These are phyloP conservation scores for Phlogophora meticulosa DNA, from an alignment of 2,888 invertebrate genomes.

Conservation along the genomic window DNA sequence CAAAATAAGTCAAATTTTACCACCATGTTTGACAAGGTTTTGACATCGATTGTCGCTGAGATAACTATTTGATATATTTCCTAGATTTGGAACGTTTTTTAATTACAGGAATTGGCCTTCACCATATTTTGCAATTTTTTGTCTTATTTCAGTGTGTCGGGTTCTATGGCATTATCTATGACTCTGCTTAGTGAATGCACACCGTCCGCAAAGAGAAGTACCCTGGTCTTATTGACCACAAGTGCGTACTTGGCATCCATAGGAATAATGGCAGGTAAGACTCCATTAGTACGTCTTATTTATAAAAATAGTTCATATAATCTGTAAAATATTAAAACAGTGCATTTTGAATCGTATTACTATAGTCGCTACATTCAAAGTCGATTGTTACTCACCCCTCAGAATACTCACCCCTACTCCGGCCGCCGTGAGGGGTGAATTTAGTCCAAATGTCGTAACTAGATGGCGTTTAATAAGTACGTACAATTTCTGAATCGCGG, in stretches of 20 bases:
- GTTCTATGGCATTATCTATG: constrained; percentile 77
- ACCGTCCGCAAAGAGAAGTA: constrained; percentile 72
- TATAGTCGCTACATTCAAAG: not conserved
- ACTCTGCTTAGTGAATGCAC: constrained; percentile 83
- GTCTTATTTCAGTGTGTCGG: constrained; percentile 76
- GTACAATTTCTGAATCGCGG: constrained; percentile 9
- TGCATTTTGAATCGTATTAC: not conserved
- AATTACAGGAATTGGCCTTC: no score
- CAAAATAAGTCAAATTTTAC: no score
- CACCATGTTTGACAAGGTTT: no score
- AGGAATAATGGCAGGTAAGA: constrained; percentile 82
- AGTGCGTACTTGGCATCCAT: constrained; percentile 74
- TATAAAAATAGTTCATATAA: no score
- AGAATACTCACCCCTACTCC: not conserved
- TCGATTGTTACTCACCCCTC: not conserved
- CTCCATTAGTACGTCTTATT: not conserved
- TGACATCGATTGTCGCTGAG: no score
- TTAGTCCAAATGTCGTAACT: not conserved
- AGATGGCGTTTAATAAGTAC: constrained; percentile 16
- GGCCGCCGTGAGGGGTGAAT: not conserved
- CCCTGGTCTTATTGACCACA: constrained; percentile 75
- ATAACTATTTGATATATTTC: no score
- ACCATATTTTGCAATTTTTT: no score
- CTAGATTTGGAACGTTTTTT: no score
- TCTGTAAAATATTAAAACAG: no score